Evolutionary conservation across 2,113 vertebrate species (phyloP), one percentile per base, ranked within the genome.

Genomic region (Boleophthalmus pectinirostris): DNA sequence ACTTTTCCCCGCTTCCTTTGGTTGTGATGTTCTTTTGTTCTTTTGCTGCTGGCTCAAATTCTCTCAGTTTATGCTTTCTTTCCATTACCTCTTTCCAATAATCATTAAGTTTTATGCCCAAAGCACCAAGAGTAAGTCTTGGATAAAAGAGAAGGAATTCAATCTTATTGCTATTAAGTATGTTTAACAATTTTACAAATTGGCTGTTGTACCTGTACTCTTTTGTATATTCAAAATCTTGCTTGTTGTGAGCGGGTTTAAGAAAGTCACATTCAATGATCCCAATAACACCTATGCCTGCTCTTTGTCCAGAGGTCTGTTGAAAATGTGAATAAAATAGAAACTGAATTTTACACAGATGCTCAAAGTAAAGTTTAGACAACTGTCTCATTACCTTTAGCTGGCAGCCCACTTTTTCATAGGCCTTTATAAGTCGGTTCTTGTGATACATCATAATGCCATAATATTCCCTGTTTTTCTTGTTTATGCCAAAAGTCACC

Each of bases 401-500:
- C 82, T 95, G 94, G 77, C 93, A 94, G 82, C 93, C 94, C 75
- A 95, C 94, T 88, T 95, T 94, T 87, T 95, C 93, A 53, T 92
- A 95, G 45, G 94, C 92, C 81, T 95, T 94, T 68, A 95, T 95
- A 65, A 96, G 94, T n/a, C 91, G 73, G 84, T 95, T 96, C 70
- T 91, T 94, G 87, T 95, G 92, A 86, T 95, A 96, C 94, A 95
- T 94, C 94, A 95, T 93, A 83, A 95, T 90, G 71, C 94, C 91
- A 57, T 85, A 94, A 66, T 93, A 87, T 35, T 93, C 93, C 77
- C 87, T 94, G 82, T 91, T 94, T 83, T 94, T 93, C 57, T 80
- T 87, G 79, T 89, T 94, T 72, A 95, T 89, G n/a, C 95, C 95
- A 87, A 95, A 96, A 10, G 93, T 95, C 80, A 96, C 95, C 84